A percentile compares a stretch with the other conserved stretches of the same genome.
Evolutionary conservation across 1,140 invertebrate genomes (phyloP).

Genomic region (Dreissena polymorpha): DNA sequence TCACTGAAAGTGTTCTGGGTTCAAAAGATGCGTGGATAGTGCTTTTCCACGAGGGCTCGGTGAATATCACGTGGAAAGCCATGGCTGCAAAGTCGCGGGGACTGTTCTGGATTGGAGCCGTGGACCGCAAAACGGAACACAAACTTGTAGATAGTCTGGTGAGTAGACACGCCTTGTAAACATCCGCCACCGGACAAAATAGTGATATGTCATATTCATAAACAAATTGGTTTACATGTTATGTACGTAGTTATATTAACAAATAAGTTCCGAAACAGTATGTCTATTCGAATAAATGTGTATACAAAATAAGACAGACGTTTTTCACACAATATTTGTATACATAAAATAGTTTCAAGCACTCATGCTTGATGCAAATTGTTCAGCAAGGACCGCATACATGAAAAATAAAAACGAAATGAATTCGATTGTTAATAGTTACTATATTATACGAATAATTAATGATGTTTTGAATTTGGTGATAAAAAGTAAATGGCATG

Average conservation of each 20-base stretch:
- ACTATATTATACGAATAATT: too few relatives aligned
- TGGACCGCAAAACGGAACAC: conserved; percentile 60
- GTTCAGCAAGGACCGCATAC: too few relatives aligned
- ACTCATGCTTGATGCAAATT: too few relatives aligned
- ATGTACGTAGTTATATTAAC: background rate
- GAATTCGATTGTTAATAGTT: too few relatives aligned
- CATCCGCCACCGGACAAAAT: background rate
- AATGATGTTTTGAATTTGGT: too few relatives aligned
- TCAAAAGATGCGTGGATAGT: conserved; percentile 69
- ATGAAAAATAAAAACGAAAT: too few relatives aligned
- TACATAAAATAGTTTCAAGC: too few relatives aligned
- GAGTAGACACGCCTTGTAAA: conserved; percentile 3
- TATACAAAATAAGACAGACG: too few relatives aligned
- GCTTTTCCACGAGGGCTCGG: conserved; percentile 66
- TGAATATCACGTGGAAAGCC: conserved; percentile 65
- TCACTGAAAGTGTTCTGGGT: conserved; percentile 64
- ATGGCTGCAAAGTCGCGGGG: conserved; percentile 67
- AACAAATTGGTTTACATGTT: background rate
- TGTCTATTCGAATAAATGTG: too few relatives aligned
- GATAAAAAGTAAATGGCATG: too few relatives aligned
- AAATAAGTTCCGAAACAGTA: background rate
- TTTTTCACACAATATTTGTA: background rate
- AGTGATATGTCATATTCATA: background rate
- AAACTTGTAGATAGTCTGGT: conserved; percentile 64
- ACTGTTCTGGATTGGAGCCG: conserved; percentile 66